Evolutionary conservation across 2,113 vertebrate species (phyloP).

Genomic region (Rhadina sibilatrix): DNA sequence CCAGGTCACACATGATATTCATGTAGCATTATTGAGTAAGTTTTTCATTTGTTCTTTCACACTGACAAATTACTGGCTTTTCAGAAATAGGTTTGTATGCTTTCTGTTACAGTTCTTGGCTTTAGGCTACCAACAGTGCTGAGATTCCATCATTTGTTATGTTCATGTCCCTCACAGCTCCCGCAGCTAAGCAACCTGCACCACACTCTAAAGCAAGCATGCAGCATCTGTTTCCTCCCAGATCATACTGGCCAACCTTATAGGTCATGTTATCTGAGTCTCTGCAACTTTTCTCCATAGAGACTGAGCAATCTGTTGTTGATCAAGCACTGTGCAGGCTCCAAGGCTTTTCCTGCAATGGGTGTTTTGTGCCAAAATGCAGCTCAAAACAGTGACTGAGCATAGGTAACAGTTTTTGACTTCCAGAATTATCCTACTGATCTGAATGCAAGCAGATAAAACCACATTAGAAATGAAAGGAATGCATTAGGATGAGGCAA

Average conservation of each 20-base stretch:
- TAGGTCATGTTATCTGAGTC: not conserved
- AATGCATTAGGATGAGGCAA: not conserved
- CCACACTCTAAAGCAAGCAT: not conserved
- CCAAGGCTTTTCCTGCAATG: not conserved
- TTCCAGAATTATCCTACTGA: not conserved
- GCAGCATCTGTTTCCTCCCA: not conserved
- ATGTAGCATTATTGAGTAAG: not conserved
- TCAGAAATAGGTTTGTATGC: not conserved
- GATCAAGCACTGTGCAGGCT: not conserved
- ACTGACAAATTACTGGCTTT: not conserved
- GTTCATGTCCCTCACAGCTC: not conserved
- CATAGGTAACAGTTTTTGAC: not conserved
- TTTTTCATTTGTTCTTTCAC: not conserved
- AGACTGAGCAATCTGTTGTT: not conserved
- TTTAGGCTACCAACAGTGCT: not conserved
- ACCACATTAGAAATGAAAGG: not conserved
- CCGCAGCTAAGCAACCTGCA: not conserved
- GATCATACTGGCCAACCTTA: not conserved
- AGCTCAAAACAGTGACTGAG: not conserved
- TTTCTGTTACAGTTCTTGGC: not conserved
- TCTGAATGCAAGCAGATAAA: not conserved
- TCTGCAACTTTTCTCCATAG: not conserved
- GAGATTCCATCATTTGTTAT: not conserved
- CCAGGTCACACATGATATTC: not conserved
- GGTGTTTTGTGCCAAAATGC: not conserved